A percentile compares a stretch with the other conserved stretches of the same genome.
Conservation (phyloP, 2,113 vertebrate genomes). For the Vulpes vulpes region DNA sequence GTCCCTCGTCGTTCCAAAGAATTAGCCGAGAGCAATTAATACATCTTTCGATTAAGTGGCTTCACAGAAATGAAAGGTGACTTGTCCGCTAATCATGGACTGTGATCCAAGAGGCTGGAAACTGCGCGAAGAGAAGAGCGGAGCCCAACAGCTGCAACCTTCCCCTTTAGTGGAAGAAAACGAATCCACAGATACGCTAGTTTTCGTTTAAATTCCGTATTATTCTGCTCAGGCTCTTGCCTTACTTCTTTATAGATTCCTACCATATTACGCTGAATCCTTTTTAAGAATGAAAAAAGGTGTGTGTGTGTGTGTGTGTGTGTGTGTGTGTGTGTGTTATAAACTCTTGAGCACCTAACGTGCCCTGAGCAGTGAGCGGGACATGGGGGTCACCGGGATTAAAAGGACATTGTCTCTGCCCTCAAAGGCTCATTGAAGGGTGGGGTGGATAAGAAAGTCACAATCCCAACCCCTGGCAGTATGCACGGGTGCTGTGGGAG, state of each 20-base stretch:
- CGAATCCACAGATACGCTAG: neutral
- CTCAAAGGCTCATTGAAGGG: neutral
- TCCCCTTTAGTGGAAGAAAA: neutral
- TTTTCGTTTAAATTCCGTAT: conserved; percentile 43
- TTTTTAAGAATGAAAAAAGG: neutral
- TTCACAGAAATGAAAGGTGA: conserved; percentile 59
- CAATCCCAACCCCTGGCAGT: neutral
- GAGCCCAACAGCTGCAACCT: neutral
- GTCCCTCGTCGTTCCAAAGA: conserved; percentile 37
- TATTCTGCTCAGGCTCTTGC: neutral
- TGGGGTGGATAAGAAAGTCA: neutral
- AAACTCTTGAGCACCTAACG: neutral
- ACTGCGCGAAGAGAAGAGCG: neutral
- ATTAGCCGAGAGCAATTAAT: conserved; percentile 48
- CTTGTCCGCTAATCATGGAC: conserved; percentile 8
- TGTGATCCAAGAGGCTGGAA: neutral
- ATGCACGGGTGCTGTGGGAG: neutral
- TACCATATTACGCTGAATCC: neutral
- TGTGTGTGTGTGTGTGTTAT: neutral
- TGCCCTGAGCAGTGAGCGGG: neutral
- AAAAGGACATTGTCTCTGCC: neutral
- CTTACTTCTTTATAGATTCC: neutral
- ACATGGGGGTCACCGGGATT: neutral
- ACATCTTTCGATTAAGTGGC: conserved; percentile 48
- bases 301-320: too few relatives aligned